Evolutionary conservation across 2,888 invertebrate genomes (phyloP).

Genomic region (Mythimna loreyi): DNA sequence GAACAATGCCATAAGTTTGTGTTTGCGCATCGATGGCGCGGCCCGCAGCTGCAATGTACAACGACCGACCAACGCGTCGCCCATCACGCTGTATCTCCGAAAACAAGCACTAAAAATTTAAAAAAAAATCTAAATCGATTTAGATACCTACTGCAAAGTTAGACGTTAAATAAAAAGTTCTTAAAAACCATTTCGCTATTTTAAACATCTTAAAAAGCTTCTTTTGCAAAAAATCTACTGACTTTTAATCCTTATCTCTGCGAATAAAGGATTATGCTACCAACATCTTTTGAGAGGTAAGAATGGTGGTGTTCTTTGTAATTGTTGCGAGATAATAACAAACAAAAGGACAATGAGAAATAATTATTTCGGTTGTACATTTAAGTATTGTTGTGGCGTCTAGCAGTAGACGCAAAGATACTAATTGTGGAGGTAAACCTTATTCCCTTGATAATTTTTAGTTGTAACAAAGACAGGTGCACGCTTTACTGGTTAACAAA

Average conservation of each 20-base stretch:
- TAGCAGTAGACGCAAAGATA: conserved; percentile 71
- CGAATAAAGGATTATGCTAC: conserved; percentile 73
- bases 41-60: too few species aligned
- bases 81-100: too few species aligned
- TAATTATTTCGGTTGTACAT: conserved; percentile 72
- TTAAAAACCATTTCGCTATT: conserved; percentile 43
- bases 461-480: conserved; percentile 60
- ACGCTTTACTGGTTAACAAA: conserved; percentile 48
- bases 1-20: too few species aligned
- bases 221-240: conserved; percentile 22
- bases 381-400: conserved; percentile 68
- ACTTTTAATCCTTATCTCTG: conserved; percentile 74
- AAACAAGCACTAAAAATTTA: too few species aligned
- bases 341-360: conserved; percentile 77
- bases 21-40: too few species aligned
- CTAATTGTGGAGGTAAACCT: conserved; percentile 69
- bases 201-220: conserved; percentile 53
- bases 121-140: conserved; percentile 26
- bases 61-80: too few species aligned
- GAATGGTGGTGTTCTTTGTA: conserved; percentile 49
- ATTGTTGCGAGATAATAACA: conserved; percentile 71
- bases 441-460: conserved; percentile 65
- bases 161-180: conserved; percentile 28
- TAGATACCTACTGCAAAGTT: conserved; percentile 29
- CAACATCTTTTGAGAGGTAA: conserved; percentile 67